Evolutionary conservation across 2,888 invertebrate genomes (phyloP), one percentile per base, ranked within the genome.

Genomic region (Synanthedon vespiformis): DNA sequence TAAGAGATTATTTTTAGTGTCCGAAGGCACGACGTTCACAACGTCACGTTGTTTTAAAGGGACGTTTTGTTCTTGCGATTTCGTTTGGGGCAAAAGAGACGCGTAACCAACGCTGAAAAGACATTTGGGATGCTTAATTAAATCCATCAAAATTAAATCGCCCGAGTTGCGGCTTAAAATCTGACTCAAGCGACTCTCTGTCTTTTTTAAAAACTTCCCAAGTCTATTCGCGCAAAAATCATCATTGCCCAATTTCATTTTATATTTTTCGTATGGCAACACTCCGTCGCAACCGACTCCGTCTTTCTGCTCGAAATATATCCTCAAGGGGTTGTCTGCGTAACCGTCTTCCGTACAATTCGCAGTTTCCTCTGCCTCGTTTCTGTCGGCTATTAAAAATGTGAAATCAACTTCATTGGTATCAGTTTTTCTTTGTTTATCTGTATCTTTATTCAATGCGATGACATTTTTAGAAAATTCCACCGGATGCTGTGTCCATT

Each of bases 401-500:
- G 69, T 70, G 44, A 81, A 79, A 55, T 81, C 76, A 56, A 78
- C 73, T 8, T 48, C 50, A 5, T 12, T 51, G 40, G 8, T 8
- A 16, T 58, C 63, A 40, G 65, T 59, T 51, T 58, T 56, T 44
- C 62, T 67, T 52, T 63, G 64, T 62, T 70, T 74, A 41, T 64
- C 53, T 54, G 1, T 27, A 16, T 16, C 16, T 52, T 22, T 58
- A 55, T 40, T 57, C 52, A 56, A 62, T 67, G 48, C 74, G 54
- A 63, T 62, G 54, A 74, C 65, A 51, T 63, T 57, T 55, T 78
- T 76, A 0, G 86, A 77, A 64, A 85, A 88, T 52, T 81, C 69
- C 0, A 88, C 70, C 0, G 88, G 88, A 64, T 68, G 60, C 59
- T 88, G 88, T 0, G 81, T 82, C 88, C 88, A 88, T 68, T 81